Base-by-base conservation (phyloP, 2,888 invertebrate species). In the Resseliella maxima region DNA sequence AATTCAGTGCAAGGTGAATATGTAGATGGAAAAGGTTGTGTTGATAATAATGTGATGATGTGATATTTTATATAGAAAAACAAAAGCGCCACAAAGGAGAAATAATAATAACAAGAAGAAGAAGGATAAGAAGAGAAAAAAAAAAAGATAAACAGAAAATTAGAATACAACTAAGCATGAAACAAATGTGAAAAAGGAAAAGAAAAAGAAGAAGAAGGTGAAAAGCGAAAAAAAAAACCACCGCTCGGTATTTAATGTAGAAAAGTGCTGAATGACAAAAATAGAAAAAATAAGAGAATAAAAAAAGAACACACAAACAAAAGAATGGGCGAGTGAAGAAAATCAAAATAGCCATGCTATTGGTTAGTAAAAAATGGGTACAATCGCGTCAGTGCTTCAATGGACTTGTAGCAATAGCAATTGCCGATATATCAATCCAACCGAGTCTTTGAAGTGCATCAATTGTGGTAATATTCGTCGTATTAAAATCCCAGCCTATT, bases 371-470 rank as follows among this genome's bases (percentile, higher is more conserved):
- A 88, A 88, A 97, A 72, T 97, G 97, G 97, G 97, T 92, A 96
- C 96, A 92, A 96, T 96, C 93, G 96, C 96, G 92, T 97, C 97
- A 92, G 96, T 97, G 93, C 94, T 97, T 92, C 97, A 97, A 93
- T 97, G 96, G 96, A 95, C 96, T 93, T 97, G 97, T 93, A 94
- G 94, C 92, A 94, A 94, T 92, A 97, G 97, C 93, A 94, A 95
- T 92, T 94, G 72, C 72, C 72, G 72, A 31, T 72, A 95, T 92
- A 96, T 97, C 92, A 97, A 97, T 92, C 96, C 96, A 88, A 96
- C 96, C 88, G 96, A 97, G 92, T 94, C 94, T 92, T 92, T 94
- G 89, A 94, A 94, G 93, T 97, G 97, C 92, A 93, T 95, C 93
- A 94, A 95, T 93, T 97, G 96, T 93, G 96, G 95, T 89, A 93